Percentiles rank a stretch among this genome's conserved stretches.
phyloP scores from a whole-genome alignment of 2,113 vertebrate species.

The Halichoerus grypus region DNA sequence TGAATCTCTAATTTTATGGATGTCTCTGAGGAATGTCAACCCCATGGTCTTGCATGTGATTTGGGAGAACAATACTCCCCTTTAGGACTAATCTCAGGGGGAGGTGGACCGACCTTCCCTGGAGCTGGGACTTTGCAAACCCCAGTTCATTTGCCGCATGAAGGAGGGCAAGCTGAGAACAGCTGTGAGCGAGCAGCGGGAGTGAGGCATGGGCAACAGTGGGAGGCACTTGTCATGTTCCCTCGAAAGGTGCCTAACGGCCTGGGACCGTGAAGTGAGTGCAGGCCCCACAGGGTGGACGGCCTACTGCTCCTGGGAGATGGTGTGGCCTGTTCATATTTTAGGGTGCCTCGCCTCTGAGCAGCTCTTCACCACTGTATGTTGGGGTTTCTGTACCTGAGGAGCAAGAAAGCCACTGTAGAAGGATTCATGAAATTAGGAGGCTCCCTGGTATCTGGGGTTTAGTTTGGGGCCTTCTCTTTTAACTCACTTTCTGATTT shows the following conservation, averaged over 20 bases:
- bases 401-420: neutral
- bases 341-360: neutral
- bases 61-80: neutral
- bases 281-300: accelerated
- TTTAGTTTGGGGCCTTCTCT: neutral
- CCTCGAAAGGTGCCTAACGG: accelerated
- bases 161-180: neutral
- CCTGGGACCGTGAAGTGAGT: accelerated
- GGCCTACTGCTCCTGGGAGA: accelerated
- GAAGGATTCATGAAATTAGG: neutral
- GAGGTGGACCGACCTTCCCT: accelerated
- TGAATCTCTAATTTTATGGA: neutral
- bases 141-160: neutral
- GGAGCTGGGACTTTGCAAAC: neutral
- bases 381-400: neutral
- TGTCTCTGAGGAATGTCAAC: neutral
- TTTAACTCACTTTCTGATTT: neutral
- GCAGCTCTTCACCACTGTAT: too few species aligned
- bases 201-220: neutral
- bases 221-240: neutral
- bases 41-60: neutral
- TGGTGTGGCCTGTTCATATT: too few species aligned
- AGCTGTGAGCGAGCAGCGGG: accelerated
- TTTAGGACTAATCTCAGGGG: neutral
- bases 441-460: neutral